A percentile compares a stretch with the other conserved stretches of the same genome.
phyloP scores from a whole-genome alignment of 64 coral and sea anemone species.

The Actinia tenebrosa region DNA sequence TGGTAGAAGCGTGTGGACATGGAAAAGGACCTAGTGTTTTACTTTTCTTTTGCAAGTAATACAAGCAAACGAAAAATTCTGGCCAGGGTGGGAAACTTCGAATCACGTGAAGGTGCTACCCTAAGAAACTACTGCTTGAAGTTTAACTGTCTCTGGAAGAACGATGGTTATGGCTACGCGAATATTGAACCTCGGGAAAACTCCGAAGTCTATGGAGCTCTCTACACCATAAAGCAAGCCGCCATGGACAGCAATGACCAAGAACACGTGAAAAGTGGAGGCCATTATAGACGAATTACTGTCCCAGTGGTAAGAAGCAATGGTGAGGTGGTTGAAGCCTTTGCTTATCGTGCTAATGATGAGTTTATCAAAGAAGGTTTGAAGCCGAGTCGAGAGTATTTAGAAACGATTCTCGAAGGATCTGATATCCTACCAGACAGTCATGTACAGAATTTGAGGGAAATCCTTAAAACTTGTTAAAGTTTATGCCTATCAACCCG shows the following conservation, averaged over 20 bases:
- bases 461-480: too few relatives aligned
- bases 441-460: conserved; percentile 28
- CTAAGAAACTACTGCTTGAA: conserved; percentile 28
- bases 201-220: conserved; percentile 44
- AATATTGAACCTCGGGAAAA: conserved; percentile 35
- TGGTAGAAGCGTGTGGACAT: not conserved
- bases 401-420: conserved; percentile 56
- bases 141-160: conserved; percentile 22
- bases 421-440: conserved; percentile 42
- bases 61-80: conserved; percentile 42
- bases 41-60: conserved; percentile 53
- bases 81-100: conserved; percentile 27
- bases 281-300: conserved; percentile 26
- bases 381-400: conserved; percentile 36
- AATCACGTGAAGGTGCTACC: conserved; percentile 28
- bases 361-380: conserved; percentile 31
- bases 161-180: conserved; percentile 32
- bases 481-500: too few relatives aligned
- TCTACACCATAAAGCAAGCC: conserved; percentile 20
- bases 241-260: not conserved
- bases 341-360: conserved; percentile 30
- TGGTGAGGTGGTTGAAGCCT: conserved; percentile 43
- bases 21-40: conserved; percentile 26
- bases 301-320: conserved; percentile 32
- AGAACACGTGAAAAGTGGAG: conserved; percentile 5